Conservation (phyloP, 2,888 invertebrate species). For the Tipula unca region DNA sequence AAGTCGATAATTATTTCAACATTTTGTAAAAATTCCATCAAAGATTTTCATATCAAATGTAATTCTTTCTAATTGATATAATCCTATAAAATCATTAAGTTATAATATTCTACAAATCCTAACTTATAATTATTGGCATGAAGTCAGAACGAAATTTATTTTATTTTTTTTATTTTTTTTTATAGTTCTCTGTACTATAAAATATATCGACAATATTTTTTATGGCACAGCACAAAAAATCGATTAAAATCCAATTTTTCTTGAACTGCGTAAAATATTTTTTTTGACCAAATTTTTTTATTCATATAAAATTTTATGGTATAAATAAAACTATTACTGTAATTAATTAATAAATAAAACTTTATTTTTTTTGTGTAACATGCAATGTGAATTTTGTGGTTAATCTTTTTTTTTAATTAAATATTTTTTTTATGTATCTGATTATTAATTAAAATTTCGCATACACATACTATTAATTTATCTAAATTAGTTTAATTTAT, state of each 20-base stretch:
- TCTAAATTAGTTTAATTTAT: background rate
- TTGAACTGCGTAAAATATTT: background rate
- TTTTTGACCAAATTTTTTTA: background rate
- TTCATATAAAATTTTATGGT: background rate
- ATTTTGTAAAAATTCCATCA: background rate
- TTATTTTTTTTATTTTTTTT: background rate
- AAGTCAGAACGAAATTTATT: background rate
- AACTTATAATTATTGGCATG: background rate
- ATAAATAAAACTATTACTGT: background rate
- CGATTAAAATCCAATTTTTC: background rate
- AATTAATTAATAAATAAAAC: background rate
- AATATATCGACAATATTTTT: background rate
- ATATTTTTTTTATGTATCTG: background rate
- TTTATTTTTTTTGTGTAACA: background rate
- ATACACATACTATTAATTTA: background rate
- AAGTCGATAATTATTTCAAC: slow-evolving; percentile 8
- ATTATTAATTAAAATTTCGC: background rate
- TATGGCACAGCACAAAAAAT: background rate
- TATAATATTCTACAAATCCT: background rate
- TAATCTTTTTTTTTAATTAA: background rate
- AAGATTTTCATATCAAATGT: background rate
- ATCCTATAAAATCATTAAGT: background rate
- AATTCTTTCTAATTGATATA: background rate
- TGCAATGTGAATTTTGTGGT: background rate
- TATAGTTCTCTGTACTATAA: background rate